Base-by-base conservation (phyloP, 2,888 invertebrate genomes). In the Cheilosia impressa region DNA sequence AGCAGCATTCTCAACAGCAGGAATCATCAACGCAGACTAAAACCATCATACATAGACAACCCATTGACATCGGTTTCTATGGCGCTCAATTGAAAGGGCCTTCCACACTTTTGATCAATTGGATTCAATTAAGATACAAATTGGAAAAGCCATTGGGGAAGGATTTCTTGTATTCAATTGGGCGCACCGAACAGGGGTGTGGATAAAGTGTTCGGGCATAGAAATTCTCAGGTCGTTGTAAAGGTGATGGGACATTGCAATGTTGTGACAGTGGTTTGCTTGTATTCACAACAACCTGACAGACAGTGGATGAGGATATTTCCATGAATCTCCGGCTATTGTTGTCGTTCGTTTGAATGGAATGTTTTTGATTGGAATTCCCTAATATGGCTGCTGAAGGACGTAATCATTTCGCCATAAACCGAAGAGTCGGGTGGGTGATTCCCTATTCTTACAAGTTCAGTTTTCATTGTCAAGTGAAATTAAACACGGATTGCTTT, bases 71-170 rank as follows among this genome's bases (percentile, higher is more conserved):
- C 15, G 58, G 41, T 65, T 62, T 58, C 57, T 52, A 79, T 75
- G 52, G 62, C 34, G 55, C 65, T 63, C 77, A 71, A 55, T 47
- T 71, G 69, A 58, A 60, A 41, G 63, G 66, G 52, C 73, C 63
- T 80, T 69, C 80, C 69, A 75, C 84, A 80, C 84, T 65, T 75
- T 84, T 80, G 73, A 84, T 84, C 69, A 84, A 84, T 84, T 84
- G 84, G 69, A 75, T 66, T 75, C 75, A 80, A 84, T 79, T 80
- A 80, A 69, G 75, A 55, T 58, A 84, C 75, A 80, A 80, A 80
- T 80, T 80, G 80, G 75, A 80, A 58, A 71, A 75, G 60, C 80
- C 34, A 63, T 81, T 76, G 80, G 63, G 38, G 55, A 53, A 19
- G 43, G 24, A 52, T 43, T 65, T 63, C 63, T 65, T 69, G 43